Evolutionary conservation across 2,888 invertebrate species (phyloP), one percentile per base, ranked within the genome.

Genomic region (Drosophila mettleri): DNA sequence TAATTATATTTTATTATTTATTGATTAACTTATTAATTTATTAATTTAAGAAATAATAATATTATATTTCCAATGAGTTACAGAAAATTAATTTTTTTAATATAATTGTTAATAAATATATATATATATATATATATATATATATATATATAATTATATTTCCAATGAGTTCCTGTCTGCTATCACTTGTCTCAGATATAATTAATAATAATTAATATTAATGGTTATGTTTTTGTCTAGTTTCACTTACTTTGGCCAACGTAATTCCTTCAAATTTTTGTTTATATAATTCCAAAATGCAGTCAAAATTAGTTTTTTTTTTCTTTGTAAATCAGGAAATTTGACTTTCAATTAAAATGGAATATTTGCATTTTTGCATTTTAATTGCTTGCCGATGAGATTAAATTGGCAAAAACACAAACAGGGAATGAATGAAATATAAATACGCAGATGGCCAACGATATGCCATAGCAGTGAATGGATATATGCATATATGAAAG

Each of bases 321-420:
- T 34, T 41, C 34, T 43, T 43, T 24, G 43, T 12, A 16, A 46
- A 49, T 20, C 41, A 20, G 2, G 12, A 20, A 22, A 33, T 46
- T 16, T 51, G 54, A 52, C 67, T 54, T 77, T 74, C 71, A 76
- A 74, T 74, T 74, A 72, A 74, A 74, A 67, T 45, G 45, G 67
- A 38, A 88, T 34, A 34, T 49, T 71, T 76, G 86, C 71, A 80
- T 48, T 48, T 48, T 73, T 83, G 84, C 76, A 80, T 86, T 86
- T 85, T 83, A 88, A 85, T 85, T 88, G 81, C 67, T 45, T 66
- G 49, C 36, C 67, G 66, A 79, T 81, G 61, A 87, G 83, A 85
- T 87, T 70, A 77, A 87, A 83, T 76, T 61, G 34, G 34, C 49
- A 72, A 61, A 62, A 51, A 62, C 29, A 68, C 33, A 73, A 74